Evolutionary conservation across 2,888 invertebrate species (phyloP).

Genomic region (Cybosia mesomella): DNA sequence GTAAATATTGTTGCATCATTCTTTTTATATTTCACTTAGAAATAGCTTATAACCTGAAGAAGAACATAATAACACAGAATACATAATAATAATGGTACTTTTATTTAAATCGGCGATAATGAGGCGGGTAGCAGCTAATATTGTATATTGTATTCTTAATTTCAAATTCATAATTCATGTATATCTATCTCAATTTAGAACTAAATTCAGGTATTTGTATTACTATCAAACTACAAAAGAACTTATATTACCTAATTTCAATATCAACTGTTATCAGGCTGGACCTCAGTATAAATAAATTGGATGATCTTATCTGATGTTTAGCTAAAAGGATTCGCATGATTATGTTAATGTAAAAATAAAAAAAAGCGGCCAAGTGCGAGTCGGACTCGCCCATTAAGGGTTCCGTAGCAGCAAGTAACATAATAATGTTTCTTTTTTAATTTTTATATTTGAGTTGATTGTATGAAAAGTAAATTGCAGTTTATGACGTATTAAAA

Average conservation of each 20-base stretch:
- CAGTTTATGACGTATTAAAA: too few relatives aligned
- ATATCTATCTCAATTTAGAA: constrained; percentile 19
- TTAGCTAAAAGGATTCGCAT: constrained; percentile 19
- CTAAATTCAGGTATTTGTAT: constrained; percentile 26
- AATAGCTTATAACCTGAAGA: not conserved
- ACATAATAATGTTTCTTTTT: too few relatives aligned
- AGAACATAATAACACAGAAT: not conserved
- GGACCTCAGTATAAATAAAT: constrained; percentile 44
- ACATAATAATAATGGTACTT: not conserved
- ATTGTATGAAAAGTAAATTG: too few relatives aligned
- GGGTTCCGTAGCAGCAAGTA: too few relatives aligned
- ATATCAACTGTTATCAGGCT: constrained; percentile 29
- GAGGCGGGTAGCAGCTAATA: not conserved
- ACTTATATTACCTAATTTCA: constrained; percentile 28
- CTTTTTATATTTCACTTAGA: not conserved
- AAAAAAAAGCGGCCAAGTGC: too few relatives aligned
- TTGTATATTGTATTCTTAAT: not conserved
- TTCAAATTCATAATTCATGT: not conserved
- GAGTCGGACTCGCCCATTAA: too few relatives aligned
- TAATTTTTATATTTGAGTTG: too few relatives aligned
- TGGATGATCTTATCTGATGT: constrained; percentile 38
- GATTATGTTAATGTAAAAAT: constrained; percentile 28
- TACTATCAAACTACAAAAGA: constrained; percentile 12
- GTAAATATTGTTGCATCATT: not conserved
- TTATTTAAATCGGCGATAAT: not conserved